Conservation (phyloP, 2,888 invertebrate genomes). For the Andrena chrysosceles region DNA sequence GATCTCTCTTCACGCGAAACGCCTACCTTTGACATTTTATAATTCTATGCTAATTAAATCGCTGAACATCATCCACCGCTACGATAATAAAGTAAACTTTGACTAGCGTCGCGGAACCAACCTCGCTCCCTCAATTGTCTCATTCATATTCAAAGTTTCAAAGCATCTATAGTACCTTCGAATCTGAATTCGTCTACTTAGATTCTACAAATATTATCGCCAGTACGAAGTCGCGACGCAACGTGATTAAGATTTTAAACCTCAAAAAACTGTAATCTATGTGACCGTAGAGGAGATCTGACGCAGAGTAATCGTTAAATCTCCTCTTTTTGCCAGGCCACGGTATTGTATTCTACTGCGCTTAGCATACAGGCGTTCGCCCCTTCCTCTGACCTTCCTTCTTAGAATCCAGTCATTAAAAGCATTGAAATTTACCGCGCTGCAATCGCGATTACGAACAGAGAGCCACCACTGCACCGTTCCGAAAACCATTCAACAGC, state of each 20-base stretch:
- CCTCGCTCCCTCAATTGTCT: slow-evolving; percentile 27
- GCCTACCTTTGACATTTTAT: slow-evolving; percentile 69
- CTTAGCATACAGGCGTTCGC: background rate
- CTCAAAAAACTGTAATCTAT: no score
- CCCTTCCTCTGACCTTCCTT: background rate
- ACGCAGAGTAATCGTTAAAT: background rate
- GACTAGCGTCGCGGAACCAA: slow-evolving; percentile 14
- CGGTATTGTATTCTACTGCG: background rate
- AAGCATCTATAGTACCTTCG: no score
- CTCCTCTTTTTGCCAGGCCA: background rate
- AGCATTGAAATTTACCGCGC: slow-evolving; percentile 48
- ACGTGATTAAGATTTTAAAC: no score
- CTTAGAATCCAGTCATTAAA: slow-evolving; percentile 48
- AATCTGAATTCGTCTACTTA: no score
- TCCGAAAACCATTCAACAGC: slow-evolving; percentile 55
- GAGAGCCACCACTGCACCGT: slow-evolving; percentile 22
- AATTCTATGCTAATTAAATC: slow-evolving; percentile 71
- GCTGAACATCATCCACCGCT: slow-evolving; percentile 44
- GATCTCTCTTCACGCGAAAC: slow-evolving; percentile 46
- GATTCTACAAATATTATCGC: no score
- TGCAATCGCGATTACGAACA: slow-evolving; percentile 43
- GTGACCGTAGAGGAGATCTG: background rate
- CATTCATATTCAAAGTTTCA: slow-evolving; percentile 1
- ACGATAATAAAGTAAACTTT: slow-evolving; percentile 56
- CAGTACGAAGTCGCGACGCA: no score